Evolutionary conservation across 2,888 invertebrate genomes (phyloP), one percentile per base, ranked within the genome.

Genomic region (Thecocarcelia acutangulata): DNA sequence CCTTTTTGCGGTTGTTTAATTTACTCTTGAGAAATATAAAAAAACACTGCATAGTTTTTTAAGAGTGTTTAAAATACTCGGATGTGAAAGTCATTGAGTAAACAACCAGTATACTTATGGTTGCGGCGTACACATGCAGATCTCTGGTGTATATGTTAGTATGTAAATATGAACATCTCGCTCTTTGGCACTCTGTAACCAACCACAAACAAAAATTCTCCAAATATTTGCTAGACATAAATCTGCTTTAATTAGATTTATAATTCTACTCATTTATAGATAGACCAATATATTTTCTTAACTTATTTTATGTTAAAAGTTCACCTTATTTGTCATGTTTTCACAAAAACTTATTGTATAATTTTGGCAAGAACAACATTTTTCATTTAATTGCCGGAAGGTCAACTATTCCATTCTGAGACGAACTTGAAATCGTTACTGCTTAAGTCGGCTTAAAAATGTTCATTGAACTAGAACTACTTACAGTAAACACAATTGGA

Each of bases 311-410:
- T 6, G 15, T 21, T 8, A 46, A 44, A 5, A 56, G n/a, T 13
- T 6, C 21, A 17, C 8, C 13, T 24, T 48, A 21, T 50, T 37
- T 54, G 12, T 42, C 13, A 24, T 17, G 2, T 52, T 68, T n/a
- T 21, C 3, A 52, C 15, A 21, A 58, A 58, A 13, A 40, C 40
- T 44, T 13, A 56, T 11, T 24, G 28, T n/a, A 46, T 28, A 5
- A 0, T 21, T 59, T 80, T 83, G 80, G 85, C 19, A 50, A 83
- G 74, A 70, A 59, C 79, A 48, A 72, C 84, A 84, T 84, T 84
- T 82, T 84, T 59, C 9, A 70, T 61, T 77, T 83, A 83, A 83
- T 85, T 85, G 81, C 80, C 80, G 83, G 83, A 84, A 85, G 84
- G 85, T 85, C 83, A 83, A 80, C 73, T 72, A 76, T 80, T 79